Conservation (phyloP, 2,888 invertebrate species). For the Tachystola acroxantha region DNA sequence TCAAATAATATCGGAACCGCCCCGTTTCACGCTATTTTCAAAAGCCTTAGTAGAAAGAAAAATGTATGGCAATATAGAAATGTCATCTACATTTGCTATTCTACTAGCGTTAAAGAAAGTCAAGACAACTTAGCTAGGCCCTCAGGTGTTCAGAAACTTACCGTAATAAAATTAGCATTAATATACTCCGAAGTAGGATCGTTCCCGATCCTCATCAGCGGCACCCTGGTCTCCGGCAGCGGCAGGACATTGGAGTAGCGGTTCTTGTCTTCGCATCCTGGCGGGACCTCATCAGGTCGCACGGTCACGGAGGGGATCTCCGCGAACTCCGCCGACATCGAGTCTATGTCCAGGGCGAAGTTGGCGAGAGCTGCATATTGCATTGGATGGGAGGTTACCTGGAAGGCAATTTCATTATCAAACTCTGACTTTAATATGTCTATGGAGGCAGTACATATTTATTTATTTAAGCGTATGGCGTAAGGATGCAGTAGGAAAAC, state of each 20-base stretch:
- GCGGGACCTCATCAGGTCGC: conserved; percentile 88
- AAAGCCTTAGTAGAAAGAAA: too few species aligned
- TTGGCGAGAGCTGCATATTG: conserved; percentile 87
- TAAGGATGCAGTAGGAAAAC: too few species aligned
- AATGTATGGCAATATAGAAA: too few species aligned
- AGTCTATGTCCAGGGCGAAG: conserved; percentile 83
- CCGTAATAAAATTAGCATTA: conserved; percentile 95
- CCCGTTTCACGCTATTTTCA: too few species aligned
- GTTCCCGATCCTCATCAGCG: conserved; percentile 83
- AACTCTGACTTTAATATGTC: neutral
- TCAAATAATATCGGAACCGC: too few species aligned
- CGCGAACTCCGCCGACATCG: conserved; percentile 88
- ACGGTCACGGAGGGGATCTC: conserved; percentile 89
- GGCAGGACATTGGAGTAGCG: conserved; percentile 96
- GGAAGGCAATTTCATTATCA: conserved; percentile 15
- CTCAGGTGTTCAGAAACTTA: too few species aligned
- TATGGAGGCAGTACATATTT: too few species aligned
- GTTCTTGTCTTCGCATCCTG: conserved; percentile 94
- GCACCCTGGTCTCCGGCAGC: conserved; percentile 92
- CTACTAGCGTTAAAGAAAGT: too few species aligned
- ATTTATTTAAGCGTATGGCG: too few species aligned
- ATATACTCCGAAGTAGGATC: conserved; percentile 93
- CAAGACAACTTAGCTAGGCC: too few species aligned
- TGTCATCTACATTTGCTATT: too few species aligned
- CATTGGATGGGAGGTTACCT: conserved; percentile 85